Evolutionary conservation across 2,113 vertebrate genomes (phyloP), one percentile per base, ranked within the genome.

Genomic region (Lepisosteus oculatus): DNA sequence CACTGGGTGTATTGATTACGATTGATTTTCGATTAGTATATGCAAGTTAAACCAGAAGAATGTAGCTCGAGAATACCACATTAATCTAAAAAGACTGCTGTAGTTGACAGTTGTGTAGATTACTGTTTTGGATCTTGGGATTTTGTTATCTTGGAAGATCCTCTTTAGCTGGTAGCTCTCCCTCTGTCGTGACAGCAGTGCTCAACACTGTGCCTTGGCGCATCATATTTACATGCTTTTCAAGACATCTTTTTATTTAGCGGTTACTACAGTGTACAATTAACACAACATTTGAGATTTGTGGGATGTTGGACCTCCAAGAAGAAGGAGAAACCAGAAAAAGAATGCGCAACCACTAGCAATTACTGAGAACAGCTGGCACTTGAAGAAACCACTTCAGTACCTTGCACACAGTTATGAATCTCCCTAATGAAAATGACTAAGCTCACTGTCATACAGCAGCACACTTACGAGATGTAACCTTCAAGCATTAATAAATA

Each of bases 401-500:
- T 63, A 78, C 77, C 81, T 83, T 79, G 80, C 64, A 62, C 55
- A 75, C 74, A 72, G 71, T 57, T 62, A 6, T 3, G 14, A 61
- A 61, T 61, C 57, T 15, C 69, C 76, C 77, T 83, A 72, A 81
- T 77, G 73, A 79, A 82, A 78, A 76, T 76, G 83, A 77, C 44
- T 78, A 63, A 76, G 76, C 76, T 81, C 82, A 84, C 83, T 85
- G 85, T 83, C 69, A 76, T 87, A 86, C 85, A 86, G 86, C 83
- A 84, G 87, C 83, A 82, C 84, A 83, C 68, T 90, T 85, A 86
- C 89, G 86, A 88, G 80, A 77, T 77, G 74, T 76, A 79, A 79
- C 84, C 89, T 86, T 86, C 80, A 89, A 77, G 84, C 76, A 65
- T 85, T 86, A 86, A 77, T 89, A 88, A 90, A 91, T 90, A 89